Percentiles rank a stretch among this genome's conserved stretches.
Conservation (phyloP, 2,888 invertebrate genomes). For the Pollenia griseotomentosa region DNA sequence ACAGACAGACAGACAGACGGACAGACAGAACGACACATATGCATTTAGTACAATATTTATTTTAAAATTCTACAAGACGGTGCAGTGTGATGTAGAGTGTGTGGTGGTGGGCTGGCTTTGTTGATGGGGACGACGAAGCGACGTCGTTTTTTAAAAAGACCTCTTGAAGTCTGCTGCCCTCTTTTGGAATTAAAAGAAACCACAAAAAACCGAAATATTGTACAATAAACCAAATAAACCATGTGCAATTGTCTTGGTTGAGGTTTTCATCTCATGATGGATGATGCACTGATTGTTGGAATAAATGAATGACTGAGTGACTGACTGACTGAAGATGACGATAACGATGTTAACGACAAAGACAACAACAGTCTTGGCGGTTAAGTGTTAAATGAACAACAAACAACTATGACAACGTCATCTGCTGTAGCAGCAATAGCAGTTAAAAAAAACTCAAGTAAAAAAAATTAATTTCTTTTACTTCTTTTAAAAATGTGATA, state of each 20-base stretch:
- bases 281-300: slow-evolving; percentile 55
- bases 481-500: slow-evolving; percentile 31
- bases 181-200: slow-evolving; percentile 43
- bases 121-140: neutral
- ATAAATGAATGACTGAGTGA: slow-evolving; percentile 1
- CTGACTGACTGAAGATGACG: slow-evolving; percentile 23
- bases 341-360: slow-evolving; percentile 14
- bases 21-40: neutral
- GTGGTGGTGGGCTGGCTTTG: slow-evolving; percentile 24
- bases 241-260: slow-evolving; percentile 56
- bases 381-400: slow-evolving; percentile 59
- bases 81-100: neutral
- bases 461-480: slow-evolving; percentile 9
- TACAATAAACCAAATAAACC: slow-evolving; percentile 57
- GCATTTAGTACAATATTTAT: neutral
- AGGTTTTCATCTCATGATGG: slow-evolving; percentile 47
- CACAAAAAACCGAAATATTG: slow-evolving; percentile 47
- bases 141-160: slow-evolving; percentile 8
- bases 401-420: slow-evolving; percentile 13
- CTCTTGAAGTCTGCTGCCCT: slow-evolving; percentile 53
- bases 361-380: slow-evolving; percentile 32
- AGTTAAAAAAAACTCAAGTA: slow-evolving; percentile 39
- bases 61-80: slow-evolving; percentile 35
- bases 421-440: slow-evolving; percentile 1
- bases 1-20: neutral